Conservation (phyloP, 2,113 vertebrate genomes). For the Engraulis encrasicolus region DNA sequence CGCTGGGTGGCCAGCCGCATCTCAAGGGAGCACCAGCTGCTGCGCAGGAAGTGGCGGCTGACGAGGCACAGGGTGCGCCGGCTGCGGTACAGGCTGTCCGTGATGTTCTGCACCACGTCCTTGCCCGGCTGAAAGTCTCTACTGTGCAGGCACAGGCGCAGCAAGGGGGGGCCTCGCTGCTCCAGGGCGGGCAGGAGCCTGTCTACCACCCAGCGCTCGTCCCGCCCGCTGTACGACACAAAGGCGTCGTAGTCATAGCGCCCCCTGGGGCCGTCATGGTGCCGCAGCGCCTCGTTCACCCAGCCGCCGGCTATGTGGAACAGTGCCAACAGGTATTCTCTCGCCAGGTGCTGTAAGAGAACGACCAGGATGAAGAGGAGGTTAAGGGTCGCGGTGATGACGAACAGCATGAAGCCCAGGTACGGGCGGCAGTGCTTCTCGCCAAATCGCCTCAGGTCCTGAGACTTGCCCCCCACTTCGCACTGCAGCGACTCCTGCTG, state of each 20-base stretch:
- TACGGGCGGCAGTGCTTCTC: conserved; percentile 16
- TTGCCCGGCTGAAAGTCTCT: conserved; percentile 38
- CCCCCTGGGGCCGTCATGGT: not conserved
- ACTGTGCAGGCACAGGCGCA: conserved; percentile 34
- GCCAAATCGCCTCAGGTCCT: not conserved
- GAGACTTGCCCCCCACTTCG: not conserved
- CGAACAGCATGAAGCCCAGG: conserved; percentile 21
- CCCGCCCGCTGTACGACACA: conserved; percentile 50
- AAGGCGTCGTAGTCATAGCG: conserved; percentile 49
- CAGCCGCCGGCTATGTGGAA: too few relatives aligned
- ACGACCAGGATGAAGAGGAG: conserved; percentile 35
- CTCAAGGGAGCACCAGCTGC: conserved; percentile 39
- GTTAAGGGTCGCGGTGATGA: not conserved
- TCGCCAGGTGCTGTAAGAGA: conserved; percentile 31
- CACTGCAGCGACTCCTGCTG: not conserved
- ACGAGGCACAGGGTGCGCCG: conserved; percentile 22
- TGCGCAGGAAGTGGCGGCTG: conserved; percentile 25
- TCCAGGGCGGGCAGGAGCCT: conserved; percentile 53
- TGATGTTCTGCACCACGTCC: conserved; percentile 50
- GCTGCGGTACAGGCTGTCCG: conserved; percentile 43
- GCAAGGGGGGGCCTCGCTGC: conserved; percentile 28
- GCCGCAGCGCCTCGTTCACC: too few relatives aligned
- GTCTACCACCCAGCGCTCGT: conserved; percentile 52
- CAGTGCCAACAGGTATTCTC: too few relatives aligned
- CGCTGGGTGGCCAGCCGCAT: conserved; percentile 30